phyloP scores from a whole-genome alignment of 92 coral and sea anemone genomes.

The Meandrina meandrites region DNA sequence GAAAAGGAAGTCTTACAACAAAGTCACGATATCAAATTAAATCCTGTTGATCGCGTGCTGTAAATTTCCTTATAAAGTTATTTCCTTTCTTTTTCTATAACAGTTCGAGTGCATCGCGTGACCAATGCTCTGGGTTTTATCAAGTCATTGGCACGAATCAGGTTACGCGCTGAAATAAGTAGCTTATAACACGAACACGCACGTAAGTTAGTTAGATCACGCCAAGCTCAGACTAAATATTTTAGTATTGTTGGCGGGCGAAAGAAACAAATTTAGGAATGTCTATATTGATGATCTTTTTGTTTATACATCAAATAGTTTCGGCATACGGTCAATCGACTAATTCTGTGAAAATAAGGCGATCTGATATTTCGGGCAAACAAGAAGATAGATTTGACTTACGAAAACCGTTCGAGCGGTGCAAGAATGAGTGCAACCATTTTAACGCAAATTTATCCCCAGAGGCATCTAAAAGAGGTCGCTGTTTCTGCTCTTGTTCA shows the following conservation, averaged over 20 bases:
- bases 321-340: background rate
- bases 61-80: background rate
- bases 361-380: background rate
- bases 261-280: background rate
- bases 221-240: background rate
- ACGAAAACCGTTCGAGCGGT: background rate
- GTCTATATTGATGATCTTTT: background rate
- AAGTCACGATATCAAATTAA: background rate
- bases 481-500: conserved; percentile 4
- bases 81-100: background rate
- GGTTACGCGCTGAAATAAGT: background rate
- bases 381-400: background rate
- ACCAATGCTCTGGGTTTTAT: background rate
- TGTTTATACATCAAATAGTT: background rate
- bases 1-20: background rate
- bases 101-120: background rate
- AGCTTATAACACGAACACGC: conserved; percentile 10
- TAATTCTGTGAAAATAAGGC: background rate
- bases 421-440: background rate
- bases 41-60: background rate
- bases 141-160: background rate
- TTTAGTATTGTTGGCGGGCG: background rate
- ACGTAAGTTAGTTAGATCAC: background rate
- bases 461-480: too few relatives aligned
- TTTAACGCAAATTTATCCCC: background rate